Conservation (phyloP, 1,140 invertebrate genomes). For the Rhopalosiphum padi region DNA sequence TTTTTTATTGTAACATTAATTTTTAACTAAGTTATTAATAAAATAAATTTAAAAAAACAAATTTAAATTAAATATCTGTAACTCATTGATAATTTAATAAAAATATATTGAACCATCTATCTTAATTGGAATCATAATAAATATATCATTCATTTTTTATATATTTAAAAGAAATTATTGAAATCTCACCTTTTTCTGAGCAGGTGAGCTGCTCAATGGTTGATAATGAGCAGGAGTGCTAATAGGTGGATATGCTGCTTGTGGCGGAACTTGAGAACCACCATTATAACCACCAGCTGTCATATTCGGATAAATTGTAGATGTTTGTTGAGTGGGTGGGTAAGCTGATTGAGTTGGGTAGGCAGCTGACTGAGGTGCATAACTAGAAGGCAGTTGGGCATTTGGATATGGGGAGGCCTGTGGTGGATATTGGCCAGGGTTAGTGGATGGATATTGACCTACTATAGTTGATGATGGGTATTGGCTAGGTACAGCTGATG, state of each 20-base stretch:
- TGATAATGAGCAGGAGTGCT: conserved; percentile 56
- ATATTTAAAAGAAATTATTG: conserved; percentile 30
- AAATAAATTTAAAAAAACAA: neutral
- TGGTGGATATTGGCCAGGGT: conserved; percentile 58
- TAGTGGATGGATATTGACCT: conserved; percentile 50
- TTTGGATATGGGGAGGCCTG: conserved; percentile 48
- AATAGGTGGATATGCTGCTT: conserved; percentile 55
- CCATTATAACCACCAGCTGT: conserved; percentile 42
- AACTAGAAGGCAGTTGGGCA: conserved; percentile 52
- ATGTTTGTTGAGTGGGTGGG: conserved; percentile 22
- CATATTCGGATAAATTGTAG: conserved; percentile 58
- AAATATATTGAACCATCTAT: neutral
- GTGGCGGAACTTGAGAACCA: conserved; percentile 39
- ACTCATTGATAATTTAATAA: neutral
- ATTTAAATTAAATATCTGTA: neutral
- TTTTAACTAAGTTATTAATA: too few relatives aligned
- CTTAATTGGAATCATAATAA: neutral
- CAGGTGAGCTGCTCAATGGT: conserved; percentile 48
- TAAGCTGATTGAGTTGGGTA: conserved; percentile 57
- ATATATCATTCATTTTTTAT: neutral
- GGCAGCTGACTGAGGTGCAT: conserved; percentile 55
- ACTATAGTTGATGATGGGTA: neutral
- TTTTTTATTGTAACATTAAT: neutral
- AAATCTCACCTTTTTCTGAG: conserved; percentile 46
- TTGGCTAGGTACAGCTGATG: conserved; percentile 16